Conservation (phyloP, 2,113 vertebrate genomes). For the Bubalus kerabau region DNA sequence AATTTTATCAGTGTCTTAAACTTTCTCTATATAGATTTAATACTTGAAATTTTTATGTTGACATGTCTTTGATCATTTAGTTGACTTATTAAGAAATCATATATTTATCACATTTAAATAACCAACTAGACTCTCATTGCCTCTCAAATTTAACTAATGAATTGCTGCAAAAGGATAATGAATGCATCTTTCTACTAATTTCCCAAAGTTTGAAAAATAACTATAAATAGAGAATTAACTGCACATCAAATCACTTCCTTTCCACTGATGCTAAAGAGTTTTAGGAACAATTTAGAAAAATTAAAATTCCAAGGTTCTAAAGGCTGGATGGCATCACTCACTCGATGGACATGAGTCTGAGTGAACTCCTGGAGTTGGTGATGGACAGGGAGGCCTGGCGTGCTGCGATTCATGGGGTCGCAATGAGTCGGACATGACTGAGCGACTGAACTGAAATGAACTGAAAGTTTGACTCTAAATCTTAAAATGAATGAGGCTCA, state of each 20-base stretch:
- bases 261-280: background rate
- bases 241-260: background rate
- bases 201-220: background rate
- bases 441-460: too few species aligned
- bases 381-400: too few species aligned
- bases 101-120: background rate
- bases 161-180: background rate
- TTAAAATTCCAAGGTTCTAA: background rate
- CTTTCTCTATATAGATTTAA: background rate
- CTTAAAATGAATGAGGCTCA: background rate
- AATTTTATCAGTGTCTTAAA: background rate
- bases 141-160: background rate
- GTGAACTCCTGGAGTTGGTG: too few species aligned
- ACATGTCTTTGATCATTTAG: background rate
- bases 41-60: background rate
- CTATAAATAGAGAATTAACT: background rate
- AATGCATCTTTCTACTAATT: background rate
- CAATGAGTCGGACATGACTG: too few species aligned
- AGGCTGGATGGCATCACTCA: too few species aligned
- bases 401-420: too few species aligned
- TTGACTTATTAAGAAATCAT: background rate
- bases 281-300: background rate
- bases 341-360: too few species aligned
- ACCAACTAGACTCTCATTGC: background rate
- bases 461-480: background rate